These are phyloP conservation scores for Spatulosminthurus flaviceps DNA, from an alignment of 2,888 invertebrate species.

Conservation along the genomic window DNA sequence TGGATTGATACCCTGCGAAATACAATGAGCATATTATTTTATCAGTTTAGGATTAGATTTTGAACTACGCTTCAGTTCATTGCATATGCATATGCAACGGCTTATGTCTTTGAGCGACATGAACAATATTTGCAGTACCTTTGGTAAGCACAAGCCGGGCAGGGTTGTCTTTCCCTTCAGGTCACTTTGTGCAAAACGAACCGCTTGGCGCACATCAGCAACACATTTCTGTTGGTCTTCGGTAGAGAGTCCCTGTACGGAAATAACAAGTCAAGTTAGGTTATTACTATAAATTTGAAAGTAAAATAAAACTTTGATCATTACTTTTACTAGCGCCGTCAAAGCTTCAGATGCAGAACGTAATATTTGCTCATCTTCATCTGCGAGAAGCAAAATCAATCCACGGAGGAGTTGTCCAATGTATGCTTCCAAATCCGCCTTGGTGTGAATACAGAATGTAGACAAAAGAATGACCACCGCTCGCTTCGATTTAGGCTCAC, in stretches of 20 bases:
- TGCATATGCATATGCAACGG: no score
- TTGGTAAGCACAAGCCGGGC: slow-evolving; percentile 93
- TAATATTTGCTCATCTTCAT: slow-evolving; percentile 81
- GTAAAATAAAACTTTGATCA: slow-evolving; percentile 2
- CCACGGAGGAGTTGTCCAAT: slow-evolving; percentile 88
- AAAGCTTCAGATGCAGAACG: slow-evolving; percentile 92
- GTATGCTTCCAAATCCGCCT: slow-evolving; percentile 86
- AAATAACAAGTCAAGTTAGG: slow-evolving; percentile 55
- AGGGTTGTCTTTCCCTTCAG: slow-evolving; percentile 76
- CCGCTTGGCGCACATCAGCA: slow-evolving; percentile 88
- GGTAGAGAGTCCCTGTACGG: slow-evolving; percentile 77
- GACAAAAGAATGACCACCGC: slow-evolving; percentile 88
- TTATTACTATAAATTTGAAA: background rate
- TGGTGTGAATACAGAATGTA: slow-evolving; percentile 88
- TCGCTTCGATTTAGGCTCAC: slow-evolving; percentile 74
- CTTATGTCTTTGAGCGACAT: background rate
- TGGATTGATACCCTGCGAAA: slow-evolving; percentile 82
- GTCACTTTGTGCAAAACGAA: slow-evolving; percentile 89
- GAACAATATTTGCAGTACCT: slow-evolving; percentile 71
- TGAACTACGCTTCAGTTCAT: no score
- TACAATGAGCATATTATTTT: background rate
- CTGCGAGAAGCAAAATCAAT: slow-evolving; percentile 84
- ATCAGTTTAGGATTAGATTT: no score
- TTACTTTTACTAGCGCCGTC: slow-evolving; percentile 80
- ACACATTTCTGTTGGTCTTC: slow-evolving; percentile 87